Base-by-base conservation (phyloP, 2,888 invertebrate species). In the Epiperipatus broadwayi region DNA sequence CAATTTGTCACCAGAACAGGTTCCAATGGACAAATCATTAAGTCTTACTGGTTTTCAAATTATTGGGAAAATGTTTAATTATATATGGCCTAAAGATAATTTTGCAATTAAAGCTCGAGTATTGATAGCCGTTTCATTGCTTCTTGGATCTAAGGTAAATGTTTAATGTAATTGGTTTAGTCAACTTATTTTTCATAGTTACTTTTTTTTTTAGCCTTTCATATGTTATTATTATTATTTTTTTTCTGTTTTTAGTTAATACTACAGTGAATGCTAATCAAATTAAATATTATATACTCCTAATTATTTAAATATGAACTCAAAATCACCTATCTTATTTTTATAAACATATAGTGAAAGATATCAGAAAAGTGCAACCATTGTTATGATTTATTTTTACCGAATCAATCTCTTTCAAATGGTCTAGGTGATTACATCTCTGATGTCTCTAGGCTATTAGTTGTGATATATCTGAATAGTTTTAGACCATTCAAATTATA, bases 81-180 rank as follows among this genome's bases (percentile, higher is more conserved):
- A 91, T 63, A 78, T 95, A 41, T 95, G 95, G 95, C 95, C 95
- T 19, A 78, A 81, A 67, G 79, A 83, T 56, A 77, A 85, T 53
- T 60, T 66, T 42, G 67, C 69, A 48, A 74, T 83, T 44, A 67
- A 72, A 49, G 67, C 69, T 45, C 69, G 91, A 44, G 95, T 99
- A 14, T 69, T 78, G 53, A 52, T 84, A 31, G 85, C 97, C 4
- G 30, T 66, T 5, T 47, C 53, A 4, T 50, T 67, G 8, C 53
- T 67, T 3, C 44, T 64, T 21, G 55, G 57, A 4, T 61, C 66
- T 3, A 67, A 67, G 57, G 64, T 64, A 45, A 45, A 12, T 14
- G 35, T 10, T 25, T 12, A 27, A 21, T 12, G n/a, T 10, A n/a
- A 5, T 14, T 15, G 2, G 21, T 25, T n/a, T 30, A 21, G 7